Conservation (phyloP, 2,888 invertebrate species). For the Galerucella nymphaeae region DNA sequence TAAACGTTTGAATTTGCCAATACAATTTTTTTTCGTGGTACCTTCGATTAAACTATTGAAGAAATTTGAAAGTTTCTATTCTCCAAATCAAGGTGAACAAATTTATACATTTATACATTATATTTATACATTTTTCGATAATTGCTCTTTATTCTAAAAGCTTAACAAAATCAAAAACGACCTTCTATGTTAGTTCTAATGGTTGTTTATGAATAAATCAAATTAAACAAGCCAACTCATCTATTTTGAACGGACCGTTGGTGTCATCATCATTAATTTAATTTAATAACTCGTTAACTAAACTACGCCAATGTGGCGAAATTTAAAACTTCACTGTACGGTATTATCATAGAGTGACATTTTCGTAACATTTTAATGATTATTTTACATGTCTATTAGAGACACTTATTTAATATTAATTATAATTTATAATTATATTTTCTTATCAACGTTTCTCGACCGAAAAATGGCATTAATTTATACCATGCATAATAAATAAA, state of each 20-base stretch:
- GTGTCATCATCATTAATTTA: neutral
- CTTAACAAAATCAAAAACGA: conserved; percentile 1
- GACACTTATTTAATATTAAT: no score
- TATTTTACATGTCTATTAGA: no score
- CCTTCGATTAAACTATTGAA: neutral
- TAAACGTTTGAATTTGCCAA: neutral
- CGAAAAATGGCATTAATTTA: no score
- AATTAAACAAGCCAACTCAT: neutral
- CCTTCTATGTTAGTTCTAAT: neutral
- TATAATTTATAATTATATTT: no score
- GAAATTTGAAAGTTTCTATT: neutral
- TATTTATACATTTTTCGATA: no score
- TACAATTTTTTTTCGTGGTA: neutral
- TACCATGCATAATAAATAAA: no score
- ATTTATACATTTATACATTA: neutral
- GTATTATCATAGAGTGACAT: no score
- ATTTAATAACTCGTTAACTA: no score
- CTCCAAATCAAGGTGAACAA: neutral
- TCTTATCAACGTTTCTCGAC: no score
- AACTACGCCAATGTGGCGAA: no score
- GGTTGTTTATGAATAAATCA: neutral
- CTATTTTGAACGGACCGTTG: neutral
- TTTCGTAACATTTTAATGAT: no score
- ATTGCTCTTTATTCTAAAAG: neutral
- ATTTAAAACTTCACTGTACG: no score